A percentile compares a stretch with the other conserved stretches of the same genome.
These are phyloP conservation scores for Dasysyrphus albostriatus DNA, from an alignment of 2,888 invertebrate species.

Conservation along the genomic window DNA sequence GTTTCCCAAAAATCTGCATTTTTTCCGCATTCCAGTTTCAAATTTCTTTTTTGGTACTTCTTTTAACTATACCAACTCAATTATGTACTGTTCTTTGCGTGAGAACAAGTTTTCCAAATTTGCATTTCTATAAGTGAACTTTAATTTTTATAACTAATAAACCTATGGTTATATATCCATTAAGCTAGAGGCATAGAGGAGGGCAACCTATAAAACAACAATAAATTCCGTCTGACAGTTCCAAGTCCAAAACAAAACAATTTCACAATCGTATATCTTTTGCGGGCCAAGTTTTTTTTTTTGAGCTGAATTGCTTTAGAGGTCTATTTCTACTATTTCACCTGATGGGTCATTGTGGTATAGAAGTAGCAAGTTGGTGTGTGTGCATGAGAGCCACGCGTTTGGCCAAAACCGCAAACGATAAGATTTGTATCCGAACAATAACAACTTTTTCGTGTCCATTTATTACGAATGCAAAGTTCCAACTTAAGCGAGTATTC, in stretches of 20 bases:
- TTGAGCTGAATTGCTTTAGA: conserved; percentile 28
- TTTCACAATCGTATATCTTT: conserved; percentile 45
- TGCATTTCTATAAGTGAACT: conserved; percentile 47
- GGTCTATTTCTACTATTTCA: conserved; percentile 14
- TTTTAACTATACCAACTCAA: neutral
- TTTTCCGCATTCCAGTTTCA: neutral
- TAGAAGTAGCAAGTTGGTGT: neutral
- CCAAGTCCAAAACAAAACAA: conserved; percentile 30
- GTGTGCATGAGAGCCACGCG: conserved; percentile 33
- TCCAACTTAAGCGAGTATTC: conserved; percentile 39
- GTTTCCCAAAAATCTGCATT: neutral
- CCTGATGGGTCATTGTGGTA: conserved; percentile 15
- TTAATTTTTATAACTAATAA: conserved; percentile 34
- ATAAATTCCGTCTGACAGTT: conserved; percentile 56
- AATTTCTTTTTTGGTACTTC: neutral
- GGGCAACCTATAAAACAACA: conserved; percentile 49
- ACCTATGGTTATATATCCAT: conserved; percentile 8
- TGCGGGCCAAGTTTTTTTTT: conserved; percentile 15
- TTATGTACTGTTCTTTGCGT: conserved; percentile 17
- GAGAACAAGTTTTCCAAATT: conserved; percentile 44
- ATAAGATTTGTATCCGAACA: conserved; percentile 64
- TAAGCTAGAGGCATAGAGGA: conserved; percentile 3
- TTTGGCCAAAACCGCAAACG: conserved; percentile 68
- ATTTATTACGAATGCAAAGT: conserved; percentile 50
- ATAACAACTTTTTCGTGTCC: conserved; percentile 60